Evolutionary conservation across 2,113 vertebrate genomes (phyloP).

Genomic region (Pavo muticus): DNA sequence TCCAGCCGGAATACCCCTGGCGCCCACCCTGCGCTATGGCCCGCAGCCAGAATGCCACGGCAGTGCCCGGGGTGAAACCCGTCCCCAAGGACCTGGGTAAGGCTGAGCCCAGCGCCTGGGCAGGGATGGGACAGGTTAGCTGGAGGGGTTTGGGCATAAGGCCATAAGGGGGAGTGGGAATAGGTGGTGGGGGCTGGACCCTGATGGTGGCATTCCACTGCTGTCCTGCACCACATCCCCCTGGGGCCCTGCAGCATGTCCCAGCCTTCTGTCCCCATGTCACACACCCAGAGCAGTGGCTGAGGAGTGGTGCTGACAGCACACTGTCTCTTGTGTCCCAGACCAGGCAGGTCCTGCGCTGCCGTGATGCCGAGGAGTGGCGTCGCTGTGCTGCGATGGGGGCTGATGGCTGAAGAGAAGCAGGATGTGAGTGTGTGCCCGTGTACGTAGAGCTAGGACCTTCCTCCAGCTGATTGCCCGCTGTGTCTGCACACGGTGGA

Average conservation of each 20-base stretch:
- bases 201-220: not conserved
- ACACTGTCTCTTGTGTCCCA: constrained; percentile 44
- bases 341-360: constrained; percentile 67
- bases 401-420: not conserved
- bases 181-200: not conserved
- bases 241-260: not conserved
- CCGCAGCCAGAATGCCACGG: constrained; percentile 81
- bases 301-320: not conserved
- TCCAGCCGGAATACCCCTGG: constrained; percentile 87
- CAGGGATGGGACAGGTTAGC: not conserved
- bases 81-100: constrained; percentile 89
- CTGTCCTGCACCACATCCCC: not conserved
- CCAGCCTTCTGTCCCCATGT: not conserved
- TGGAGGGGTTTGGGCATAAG: not conserved
- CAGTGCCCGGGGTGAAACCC: constrained; percentile 78
- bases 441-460: constrained; percentile 47
- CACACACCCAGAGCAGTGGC: not conserved
- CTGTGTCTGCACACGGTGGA: not conserved
- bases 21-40: constrained; percentile 85
- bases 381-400: not conserved
- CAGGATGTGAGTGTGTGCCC: constrained; percentile 48
- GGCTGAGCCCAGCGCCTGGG: not conserved
- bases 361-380: constrained; percentile 33
- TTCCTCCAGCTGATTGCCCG: not conserved
- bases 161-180: not conserved